phyloP scores from a whole-genome alignment of 2,888 invertebrate genomes.

The Aphidoletes aphidimyza region DNA sequence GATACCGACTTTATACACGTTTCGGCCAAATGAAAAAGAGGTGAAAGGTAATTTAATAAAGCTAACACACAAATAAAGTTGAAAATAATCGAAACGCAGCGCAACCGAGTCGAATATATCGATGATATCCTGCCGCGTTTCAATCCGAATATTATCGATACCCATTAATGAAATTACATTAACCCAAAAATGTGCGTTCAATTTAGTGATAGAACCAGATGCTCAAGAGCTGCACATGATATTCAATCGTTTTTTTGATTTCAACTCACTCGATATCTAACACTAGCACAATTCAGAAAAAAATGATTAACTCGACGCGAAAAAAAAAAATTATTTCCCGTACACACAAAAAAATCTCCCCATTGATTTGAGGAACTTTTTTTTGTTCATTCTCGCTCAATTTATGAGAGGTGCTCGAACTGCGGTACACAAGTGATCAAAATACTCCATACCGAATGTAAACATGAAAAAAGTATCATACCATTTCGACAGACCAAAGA shows the following conservation, averaged over 20 bases:
- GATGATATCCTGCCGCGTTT: conserved; percentile 29
- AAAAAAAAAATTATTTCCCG: conserved; percentile 4
- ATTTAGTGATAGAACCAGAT: conserved; percentile 51
- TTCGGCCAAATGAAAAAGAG: not conserved
- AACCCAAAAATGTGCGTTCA: conserved; percentile 29
- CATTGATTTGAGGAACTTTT: not conserved
- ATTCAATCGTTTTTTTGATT: not conserved
- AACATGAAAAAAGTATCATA: conserved; percentile 47
- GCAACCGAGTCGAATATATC: too few species aligned
- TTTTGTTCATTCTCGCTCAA: not conserved
- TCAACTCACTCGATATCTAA: not conserved
- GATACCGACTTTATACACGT: not conserved
- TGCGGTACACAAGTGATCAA: conserved; percentile 44
- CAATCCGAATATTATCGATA: conserved; percentile 45
- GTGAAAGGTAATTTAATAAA: conserved; percentile 44
- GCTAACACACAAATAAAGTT: conserved; percentile 44
- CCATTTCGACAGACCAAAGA: too few species aligned
- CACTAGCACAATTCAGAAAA: not conserved
- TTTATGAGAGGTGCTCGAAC: conserved; percentile 25
- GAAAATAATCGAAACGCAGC: conserved; percentile 10
- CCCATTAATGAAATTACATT: conserved; percentile 50
- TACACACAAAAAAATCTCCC: not conserved
- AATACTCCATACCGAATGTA: conserved; percentile 18
- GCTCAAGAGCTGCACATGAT: conserved; percentile 31
- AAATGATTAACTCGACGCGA: conserved; percentile 16